Base-by-base conservation (phyloP, 64 coral and sea anemone species). In the Porites lutea region DNA sequence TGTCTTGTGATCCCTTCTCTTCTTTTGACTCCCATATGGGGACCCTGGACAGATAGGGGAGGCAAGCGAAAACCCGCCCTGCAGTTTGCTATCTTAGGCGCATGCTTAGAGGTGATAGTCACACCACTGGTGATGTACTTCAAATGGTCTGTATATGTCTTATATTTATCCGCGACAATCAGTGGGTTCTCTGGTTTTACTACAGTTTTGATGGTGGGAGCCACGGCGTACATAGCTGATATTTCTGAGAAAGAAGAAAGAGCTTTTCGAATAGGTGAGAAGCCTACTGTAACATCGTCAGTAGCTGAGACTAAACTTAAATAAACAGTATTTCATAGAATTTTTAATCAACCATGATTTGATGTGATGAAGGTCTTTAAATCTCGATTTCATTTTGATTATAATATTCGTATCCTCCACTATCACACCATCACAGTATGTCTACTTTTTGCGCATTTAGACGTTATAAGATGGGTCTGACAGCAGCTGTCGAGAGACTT, bases 161-260 rank as follows among this genome's bases (percentile, higher is more conserved):
- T 95, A 51, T 87, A 93, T 53, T 82, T 79, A 53, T 88, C 90
- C 27, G 91, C 85, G 5, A 73, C 91, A 16, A 61, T 95, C 3
- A 95, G 87, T 52, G 96, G 96, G 2, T 15, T 98, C 8, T 87
- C 72, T 49, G 96, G 96, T 2, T 95, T 87, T 53, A 16, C 86
- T 27, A 63, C 93, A 48, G 89, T 92, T n/a, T 13, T 98, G 50
- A 62, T 90, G 62, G 65, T 94, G 2, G 85, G 82, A 6, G 86
- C 90, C 3, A 94, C 88, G 88, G 81, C 96, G 1, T 98, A 94
- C 72, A 66, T 98, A 19, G 89, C 92, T 7, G 96, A 98, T 58
- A 94, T 93, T 2, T 74, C 85, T 3, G 61, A 77, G 6, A 59
- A 94, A 54, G 78, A 83, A 4, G 88, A 89, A 71, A 65, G 90